These are phyloP conservation scores for Pionites leucogaster DNA, from an alignment of 2,113 vertebrate species.

Conservation along the genomic window DNA sequence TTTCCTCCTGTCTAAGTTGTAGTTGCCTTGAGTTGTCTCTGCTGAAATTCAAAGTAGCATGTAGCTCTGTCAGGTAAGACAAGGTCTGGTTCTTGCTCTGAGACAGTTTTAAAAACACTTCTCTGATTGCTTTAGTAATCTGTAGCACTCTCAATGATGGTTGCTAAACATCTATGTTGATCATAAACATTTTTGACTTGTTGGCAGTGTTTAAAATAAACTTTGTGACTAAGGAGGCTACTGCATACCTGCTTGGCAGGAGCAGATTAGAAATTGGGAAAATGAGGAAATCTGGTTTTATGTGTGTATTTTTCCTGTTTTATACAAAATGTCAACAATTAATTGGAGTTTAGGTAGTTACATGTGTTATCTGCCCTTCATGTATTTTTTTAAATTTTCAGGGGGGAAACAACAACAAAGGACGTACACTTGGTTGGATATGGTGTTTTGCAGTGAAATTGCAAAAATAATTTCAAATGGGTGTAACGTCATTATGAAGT, in stretches of 20 bases:
- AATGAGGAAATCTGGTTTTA: not conserved
- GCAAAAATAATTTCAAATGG: not conserved
- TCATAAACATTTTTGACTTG: not conserved
- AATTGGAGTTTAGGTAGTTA: not conserved
- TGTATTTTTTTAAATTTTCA: not conserved
- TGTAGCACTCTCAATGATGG: not conserved
- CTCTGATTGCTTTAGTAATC: not conserved
- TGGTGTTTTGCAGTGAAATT: not conserved
- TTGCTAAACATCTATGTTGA: not conserved
- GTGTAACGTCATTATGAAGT: not conserved
- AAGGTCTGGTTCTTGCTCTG: not conserved
- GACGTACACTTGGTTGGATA: not conserved
- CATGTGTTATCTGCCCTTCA: not conserved
- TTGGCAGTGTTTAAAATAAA: not conserved
- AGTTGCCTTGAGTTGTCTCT: not conserved
- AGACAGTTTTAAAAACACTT: not conserved
- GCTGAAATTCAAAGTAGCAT: not conserved
- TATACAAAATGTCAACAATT: not conserved
- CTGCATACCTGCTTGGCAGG: not conserved
- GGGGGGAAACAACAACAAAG: not conserved
- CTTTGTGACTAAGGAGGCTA: not conserved
- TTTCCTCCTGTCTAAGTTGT: not conserved
- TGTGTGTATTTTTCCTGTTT: not conserved
- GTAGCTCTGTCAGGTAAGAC: not conserved
- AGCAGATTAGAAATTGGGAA: not conserved